Conservation (phyloP, 2,888 invertebrate genomes). For the Ophion slaviceki region DNA sequence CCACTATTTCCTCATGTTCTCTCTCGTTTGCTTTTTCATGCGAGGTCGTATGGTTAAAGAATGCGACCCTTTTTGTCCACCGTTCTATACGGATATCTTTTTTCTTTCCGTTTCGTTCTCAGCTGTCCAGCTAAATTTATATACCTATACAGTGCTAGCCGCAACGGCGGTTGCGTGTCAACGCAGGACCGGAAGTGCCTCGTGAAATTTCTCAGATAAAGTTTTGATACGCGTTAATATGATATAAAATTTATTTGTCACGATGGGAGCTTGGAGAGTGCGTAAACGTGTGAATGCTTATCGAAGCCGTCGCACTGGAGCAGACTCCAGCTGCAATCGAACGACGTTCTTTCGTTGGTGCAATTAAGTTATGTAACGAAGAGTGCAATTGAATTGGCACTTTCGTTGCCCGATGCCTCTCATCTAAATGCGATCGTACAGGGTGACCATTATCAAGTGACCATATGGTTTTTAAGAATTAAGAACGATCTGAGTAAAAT, state of each 20-base stretch:
- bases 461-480: too few species aligned
- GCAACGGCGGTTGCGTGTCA: constrained; percentile 41
- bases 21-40: constrained; percentile 39
- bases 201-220: constrained; percentile 34
- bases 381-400: too few species aligned
- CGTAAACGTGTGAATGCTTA: too few species aligned
- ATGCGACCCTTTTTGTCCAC: constrained; percentile 29
- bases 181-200: constrained; percentile 44
- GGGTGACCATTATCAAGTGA: too few species aligned
- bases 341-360: too few species aligned
- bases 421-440: too few species aligned
- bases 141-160: constrained; percentile 20
- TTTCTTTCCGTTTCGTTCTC: constrained; percentile 5
- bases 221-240: background rate
- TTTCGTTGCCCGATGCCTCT: too few species aligned
- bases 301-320: background rate
- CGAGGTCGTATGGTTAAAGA: constrained; percentile 33
- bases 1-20: constrained; percentile 29
- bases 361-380: too few species aligned
- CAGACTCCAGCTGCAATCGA: background rate
- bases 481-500: too few species aligned
- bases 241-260: too few species aligned
- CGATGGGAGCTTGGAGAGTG: too few species aligned
- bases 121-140: constrained; percentile 22
- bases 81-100: background rate